Percentiles rank a stretch among this genome's conserved stretches.
phyloP scores from a whole-genome alignment of 2,888 invertebrate species.

The Thyatira batis region DNA sequence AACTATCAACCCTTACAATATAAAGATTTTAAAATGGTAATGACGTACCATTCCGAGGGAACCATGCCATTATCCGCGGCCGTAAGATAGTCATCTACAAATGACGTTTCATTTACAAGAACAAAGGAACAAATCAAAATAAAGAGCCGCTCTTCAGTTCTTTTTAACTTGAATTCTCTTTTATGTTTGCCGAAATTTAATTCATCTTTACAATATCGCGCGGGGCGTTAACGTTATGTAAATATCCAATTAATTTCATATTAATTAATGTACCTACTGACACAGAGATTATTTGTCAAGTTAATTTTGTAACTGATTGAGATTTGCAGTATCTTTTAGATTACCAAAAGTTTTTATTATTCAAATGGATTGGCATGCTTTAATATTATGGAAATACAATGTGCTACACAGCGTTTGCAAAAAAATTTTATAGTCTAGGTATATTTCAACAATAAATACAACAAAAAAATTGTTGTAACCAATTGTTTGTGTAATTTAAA shows the following conservation, averaged over 20 bases:
- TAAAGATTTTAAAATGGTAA: conserved; percentile 35
- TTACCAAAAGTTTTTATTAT: too few relatives aligned
- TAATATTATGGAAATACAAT: too few relatives aligned
- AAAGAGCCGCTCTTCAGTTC: conserved; percentile 53
- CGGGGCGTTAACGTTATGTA: conserved; percentile 1
- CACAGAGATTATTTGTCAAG: too few relatives aligned
- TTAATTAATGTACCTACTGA: background rate
- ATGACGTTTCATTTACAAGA: conserved; percentile 59
- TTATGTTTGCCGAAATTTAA: conserved; percentile 45
- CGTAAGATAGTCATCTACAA: conserved; percentile 55
- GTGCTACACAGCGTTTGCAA: too few relatives aligned
- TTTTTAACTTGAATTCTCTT: conserved; percentile 53
- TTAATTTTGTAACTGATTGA: too few relatives aligned
- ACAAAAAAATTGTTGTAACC: too few relatives aligned
- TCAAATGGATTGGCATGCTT: too few relatives aligned
- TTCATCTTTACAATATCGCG: conserved; percentile 37
- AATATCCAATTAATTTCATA: background rate
- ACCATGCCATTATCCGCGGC: conserved; percentile 35
- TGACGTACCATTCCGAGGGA: conserved; percentile 35
- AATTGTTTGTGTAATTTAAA: too few relatives aligned
- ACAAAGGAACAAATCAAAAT: conserved; percentile 68
- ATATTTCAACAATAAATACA: too few relatives aligned
- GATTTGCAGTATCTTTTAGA: too few relatives aligned
- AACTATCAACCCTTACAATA: conserved; percentile 17
- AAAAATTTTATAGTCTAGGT: too few relatives aligned